Conservation (phyloP, 2,888 invertebrate species). For the Teinopalpus imperialis region DNA sequence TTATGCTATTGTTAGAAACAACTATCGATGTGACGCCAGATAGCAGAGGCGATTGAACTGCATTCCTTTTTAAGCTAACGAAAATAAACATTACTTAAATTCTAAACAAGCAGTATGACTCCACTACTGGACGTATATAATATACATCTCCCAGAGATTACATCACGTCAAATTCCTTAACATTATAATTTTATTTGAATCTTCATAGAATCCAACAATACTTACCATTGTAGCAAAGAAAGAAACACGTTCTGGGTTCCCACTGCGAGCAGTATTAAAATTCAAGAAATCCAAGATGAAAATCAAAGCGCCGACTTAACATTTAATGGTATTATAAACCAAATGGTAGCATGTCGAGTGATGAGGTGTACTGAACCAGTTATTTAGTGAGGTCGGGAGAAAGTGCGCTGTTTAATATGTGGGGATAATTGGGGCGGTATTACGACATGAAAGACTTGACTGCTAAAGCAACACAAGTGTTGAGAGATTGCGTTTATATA, state of each 20-base stretch:
- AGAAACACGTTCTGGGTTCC: background rate
- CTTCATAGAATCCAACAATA: too few relatives aligned
- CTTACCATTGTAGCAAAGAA: too few relatives aligned
- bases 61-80: too few relatives aligned
- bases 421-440: slow-evolving; percentile 48
- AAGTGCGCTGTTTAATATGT: slow-evolving; percentile 51
- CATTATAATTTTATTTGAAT: too few relatives aligned
- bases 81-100: too few relatives aligned
- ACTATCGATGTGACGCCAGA: too few relatives aligned
- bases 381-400: slow-evolving; percentile 42
- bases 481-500: slow-evolving; percentile 7
- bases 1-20: too few relatives aligned
- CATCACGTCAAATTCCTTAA: too few relatives aligned
- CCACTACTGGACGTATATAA: too few relatives aligned
- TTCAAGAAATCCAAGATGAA: slow-evolving; percentile 8
- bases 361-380: slow-evolving; percentile 36
- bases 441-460: slow-evolving; percentile 36
- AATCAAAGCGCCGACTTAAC: slow-evolving; percentile 14
- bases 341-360: slow-evolving; percentile 34
- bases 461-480: slow-evolving; percentile 4
- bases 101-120: too few relatives aligned
- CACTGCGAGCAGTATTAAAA: background rate
- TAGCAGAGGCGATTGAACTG: too few relatives aligned
- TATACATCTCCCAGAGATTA: too few relatives aligned
- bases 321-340: slow-evolving; percentile 25